Evolutionary conservation across 2,888 invertebrate species (phyloP), one percentile per base, ranked within the genome.

Genomic region (Cephus pygmeus): DNA sequence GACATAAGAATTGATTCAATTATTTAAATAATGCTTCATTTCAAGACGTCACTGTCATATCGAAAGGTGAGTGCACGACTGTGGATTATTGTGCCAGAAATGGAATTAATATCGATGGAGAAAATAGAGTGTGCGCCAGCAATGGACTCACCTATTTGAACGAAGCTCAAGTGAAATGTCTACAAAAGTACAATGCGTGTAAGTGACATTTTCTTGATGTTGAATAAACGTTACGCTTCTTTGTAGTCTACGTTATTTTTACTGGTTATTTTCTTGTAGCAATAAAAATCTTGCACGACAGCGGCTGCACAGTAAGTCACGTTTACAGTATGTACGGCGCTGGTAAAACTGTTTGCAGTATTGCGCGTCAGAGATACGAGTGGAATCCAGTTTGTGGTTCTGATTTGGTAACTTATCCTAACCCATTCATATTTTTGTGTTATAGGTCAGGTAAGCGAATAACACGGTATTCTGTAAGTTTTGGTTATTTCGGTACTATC

Each of bases 371-470:
- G 34, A 81, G 85, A 69, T 87, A 87, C 80, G 89, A 89, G 77
- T 85, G 87, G 85, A 89, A 88, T 81, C 87, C 88, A 2, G 81
- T 88, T 4, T 88, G 88, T 77, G 86, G 84, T 11, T 81, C 81
- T 34, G 85, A 87, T 77, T 87, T 86, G 74, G 76, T 83, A 34
- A 88, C 88, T 12, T 88, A 86, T 81, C 78, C 83, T 31, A 89
- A 88, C 83, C 88, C 89, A n/a, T 90, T 87, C 69, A 75, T 85
- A 23, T 86, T 86, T 81, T 81, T 89, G 33, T 89, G 88, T 77
- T 81, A 83, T 36, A 77, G 79, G 15, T 80, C 87, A 56, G 75
- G 86, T 86, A 69, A 80, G 85, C 83, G 23, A 33, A 15, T 68
- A 34, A n/a, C 3, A 30, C 11, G 12, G 30, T 69, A 31, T 12